phyloP scores from a whole-genome alignment of 2,888 invertebrate genomes.

The Drosophila pseudotakahashii region DNA sequence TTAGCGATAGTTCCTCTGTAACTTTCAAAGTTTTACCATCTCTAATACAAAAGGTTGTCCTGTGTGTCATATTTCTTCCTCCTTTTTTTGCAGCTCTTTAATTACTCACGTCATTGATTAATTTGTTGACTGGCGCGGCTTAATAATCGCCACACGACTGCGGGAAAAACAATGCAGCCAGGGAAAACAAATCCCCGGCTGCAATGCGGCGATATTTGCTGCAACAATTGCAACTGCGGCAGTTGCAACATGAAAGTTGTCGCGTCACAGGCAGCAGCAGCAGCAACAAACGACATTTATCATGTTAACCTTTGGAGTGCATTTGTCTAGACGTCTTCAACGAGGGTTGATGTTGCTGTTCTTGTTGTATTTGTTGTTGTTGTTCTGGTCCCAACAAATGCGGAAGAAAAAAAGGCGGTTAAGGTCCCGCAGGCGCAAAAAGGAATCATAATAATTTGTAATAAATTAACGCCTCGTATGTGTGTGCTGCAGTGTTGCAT shows the following conservation, averaged over 20 bases:
- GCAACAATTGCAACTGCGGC: constrained; percentile 57
- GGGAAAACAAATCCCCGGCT: constrained; percentile 47
- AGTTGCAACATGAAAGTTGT: constrained; percentile 73
- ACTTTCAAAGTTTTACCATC: background rate
- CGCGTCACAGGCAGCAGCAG: constrained; percentile 72
- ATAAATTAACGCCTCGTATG: constrained; percentile 77
- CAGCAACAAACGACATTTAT: constrained; percentile 79
- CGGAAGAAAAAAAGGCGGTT: constrained; percentile 52
- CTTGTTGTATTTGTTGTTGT: constrained; percentile 19
- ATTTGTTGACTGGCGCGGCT: constrained; percentile 64
- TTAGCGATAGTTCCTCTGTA: background rate
- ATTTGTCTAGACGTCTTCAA: constrained; percentile 80
- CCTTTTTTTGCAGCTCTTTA: constrained; percentile 37
- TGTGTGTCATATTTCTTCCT: constrained; percentile 4
- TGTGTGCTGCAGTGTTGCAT: constrained; percentile 7
- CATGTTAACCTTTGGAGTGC: constrained; percentile 81
- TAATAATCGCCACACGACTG: constrained; percentile 54
- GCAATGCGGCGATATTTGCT: constrained; percentile 59
- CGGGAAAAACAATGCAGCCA: constrained; percentile 27
- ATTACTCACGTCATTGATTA: constrained; percentile 70
- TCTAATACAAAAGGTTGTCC: background rate
- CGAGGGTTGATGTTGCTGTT: constrained; percentile 56
- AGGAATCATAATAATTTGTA: constrained; percentile 80
- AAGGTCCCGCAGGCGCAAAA: constrained; percentile 48
- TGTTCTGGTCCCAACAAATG: constrained; percentile 31